phyloP scores from a whole-genome alignment of 1,140 invertebrate species.

The Cotesia chilonis region DNA sequence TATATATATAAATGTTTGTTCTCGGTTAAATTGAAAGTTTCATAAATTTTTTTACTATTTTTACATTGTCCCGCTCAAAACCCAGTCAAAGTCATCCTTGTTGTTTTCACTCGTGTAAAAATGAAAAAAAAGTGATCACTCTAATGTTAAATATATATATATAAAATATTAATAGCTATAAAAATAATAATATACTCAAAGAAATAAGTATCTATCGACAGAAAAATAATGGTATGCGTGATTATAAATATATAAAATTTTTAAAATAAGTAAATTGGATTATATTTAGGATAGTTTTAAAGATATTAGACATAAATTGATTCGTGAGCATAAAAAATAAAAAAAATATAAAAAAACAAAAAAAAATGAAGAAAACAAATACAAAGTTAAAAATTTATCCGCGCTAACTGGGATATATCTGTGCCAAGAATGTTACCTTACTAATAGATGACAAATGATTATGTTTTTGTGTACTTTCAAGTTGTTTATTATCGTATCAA shows the following conservation, averaged over 20 bases:
- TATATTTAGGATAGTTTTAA: too few species aligned
- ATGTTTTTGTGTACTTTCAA: constrained; percentile 27
- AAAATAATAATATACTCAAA: constrained; percentile 5
- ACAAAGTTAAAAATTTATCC: constrained; percentile 9
- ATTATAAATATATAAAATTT: neutral
- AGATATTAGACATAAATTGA: too few species aligned
- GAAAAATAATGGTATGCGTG: constrained; percentile 7
- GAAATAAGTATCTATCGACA: neutral
- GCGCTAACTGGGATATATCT: constrained; percentile 39
- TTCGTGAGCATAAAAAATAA: neutral
- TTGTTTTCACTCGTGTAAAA: constrained; percentile 2
- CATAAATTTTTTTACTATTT: neutral
- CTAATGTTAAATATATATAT: too few species aligned
- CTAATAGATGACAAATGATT: constrained; percentile 34
- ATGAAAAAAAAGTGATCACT: neutral
- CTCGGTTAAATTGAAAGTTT: neutral
- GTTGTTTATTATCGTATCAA: constrained; percentile 15
- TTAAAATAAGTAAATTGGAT: too few species aligned
- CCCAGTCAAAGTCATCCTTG: constrained; percentile 12
- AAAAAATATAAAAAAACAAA: neutral
- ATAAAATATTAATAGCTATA: neutral
- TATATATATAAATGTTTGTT: too few species aligned
- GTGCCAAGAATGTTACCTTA: constrained; percentile 58
- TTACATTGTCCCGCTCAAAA: neutral
- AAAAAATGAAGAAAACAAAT: constrained; percentile 2